A percentile compares a stretch with the other conserved stretches of the same genome.
Evolutionary conservation across 2,797 vertebrate genomes (phyloP).

Genomic region (Paguma larvata): DNA sequence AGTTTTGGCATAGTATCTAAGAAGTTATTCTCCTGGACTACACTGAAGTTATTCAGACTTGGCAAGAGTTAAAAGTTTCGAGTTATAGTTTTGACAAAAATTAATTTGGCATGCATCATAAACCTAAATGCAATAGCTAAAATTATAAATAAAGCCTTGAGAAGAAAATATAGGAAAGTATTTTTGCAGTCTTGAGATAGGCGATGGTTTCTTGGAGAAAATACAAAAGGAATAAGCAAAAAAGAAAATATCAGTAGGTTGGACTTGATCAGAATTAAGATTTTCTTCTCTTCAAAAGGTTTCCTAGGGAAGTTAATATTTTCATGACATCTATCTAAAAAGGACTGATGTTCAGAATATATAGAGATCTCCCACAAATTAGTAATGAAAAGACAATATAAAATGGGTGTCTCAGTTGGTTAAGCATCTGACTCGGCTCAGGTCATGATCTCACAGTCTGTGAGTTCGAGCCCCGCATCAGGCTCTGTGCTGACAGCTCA

Average conservation of each 20-base stretch:
- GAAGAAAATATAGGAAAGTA: neutral
- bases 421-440: too few species aligned
- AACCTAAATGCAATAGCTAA: conserved; percentile 31
- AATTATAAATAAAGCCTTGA: conserved; percentile 44
- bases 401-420: too few species aligned
- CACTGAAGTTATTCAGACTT: neutral
- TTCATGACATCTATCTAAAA: neutral
- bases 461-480: too few species aligned
- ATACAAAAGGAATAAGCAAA: neutral
- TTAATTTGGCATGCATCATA: neutral
- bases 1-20: neutral
- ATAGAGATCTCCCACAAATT: neutral
- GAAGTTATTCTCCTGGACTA: neutral
- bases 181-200: neutral
- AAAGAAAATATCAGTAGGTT: neutral
- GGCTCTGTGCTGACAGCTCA: too few species aligned
- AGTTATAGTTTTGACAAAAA: conserved; percentile 29
- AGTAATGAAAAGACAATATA: neutral
- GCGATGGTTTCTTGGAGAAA: neutral
- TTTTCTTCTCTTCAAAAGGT: neutral
- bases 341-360: neutral
- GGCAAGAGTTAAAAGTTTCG: neutral
- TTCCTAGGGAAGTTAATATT: conserved; percentile 1
- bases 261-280: neutral
- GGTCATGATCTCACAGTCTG: too few species aligned